Percentiles rank a stretch among this genome's conserved stretches.
Conservation (phyloP, 2,113 vertebrate genomes). For the Myrmophylax atrothorax region DNA sequence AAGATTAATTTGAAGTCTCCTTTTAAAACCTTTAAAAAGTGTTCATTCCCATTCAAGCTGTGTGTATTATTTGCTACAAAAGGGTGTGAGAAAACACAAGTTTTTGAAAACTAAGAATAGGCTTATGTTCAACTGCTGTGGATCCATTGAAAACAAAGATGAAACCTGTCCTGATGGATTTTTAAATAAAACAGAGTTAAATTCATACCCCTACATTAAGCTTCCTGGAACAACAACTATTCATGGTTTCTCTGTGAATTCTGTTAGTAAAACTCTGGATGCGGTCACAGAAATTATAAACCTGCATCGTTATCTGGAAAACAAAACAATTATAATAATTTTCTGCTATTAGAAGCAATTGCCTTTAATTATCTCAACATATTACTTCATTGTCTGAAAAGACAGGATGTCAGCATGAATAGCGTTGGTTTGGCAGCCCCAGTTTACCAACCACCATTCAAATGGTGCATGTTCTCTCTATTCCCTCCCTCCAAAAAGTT, state of each 20-base stretch:
- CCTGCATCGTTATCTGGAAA: conserved; percentile 11
- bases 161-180: not conserved
- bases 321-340: conserved; percentile 41
- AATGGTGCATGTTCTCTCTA: not conserved
- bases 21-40: not conserved
- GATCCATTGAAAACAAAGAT: not conserved
- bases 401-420: conserved; percentile 25
- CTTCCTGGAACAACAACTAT: not conserved
- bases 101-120: not conserved
- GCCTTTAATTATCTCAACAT: conserved; percentile 42
- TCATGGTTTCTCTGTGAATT: not conserved
- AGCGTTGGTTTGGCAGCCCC: conserved; percentile 20
- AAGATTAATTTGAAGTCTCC: not conserved
- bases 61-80: not conserved
- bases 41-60: not conserved
- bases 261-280: not conserved
- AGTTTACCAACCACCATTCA: not conserved
- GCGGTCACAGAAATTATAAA: conserved; percentile 4
- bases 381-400: conserved; percentile 35
- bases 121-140: not conserved
- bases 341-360: conserved; percentile 47
- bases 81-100: not conserved
- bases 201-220: not conserved
- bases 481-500: not conserved
- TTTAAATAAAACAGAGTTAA: not conserved